Base-by-base conservation (phyloP, 2,888 invertebrate genomes). In the Orthosia gracilis region DNA sequence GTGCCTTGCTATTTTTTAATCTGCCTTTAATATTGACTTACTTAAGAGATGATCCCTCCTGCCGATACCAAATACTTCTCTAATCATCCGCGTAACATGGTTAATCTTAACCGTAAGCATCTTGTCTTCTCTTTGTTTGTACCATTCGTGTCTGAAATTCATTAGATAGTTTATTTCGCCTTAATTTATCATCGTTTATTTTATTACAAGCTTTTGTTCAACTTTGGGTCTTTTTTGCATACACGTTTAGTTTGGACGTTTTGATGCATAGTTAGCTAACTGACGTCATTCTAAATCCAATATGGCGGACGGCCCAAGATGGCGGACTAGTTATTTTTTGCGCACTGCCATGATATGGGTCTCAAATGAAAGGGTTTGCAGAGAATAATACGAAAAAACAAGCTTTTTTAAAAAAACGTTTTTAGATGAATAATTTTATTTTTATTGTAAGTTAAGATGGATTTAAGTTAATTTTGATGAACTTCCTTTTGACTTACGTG, bases 31-130 rank as follows among this genome's bases (percentile, higher is more conserved):
- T 7, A n/a, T 21, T 9, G 5, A 66, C 94, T 92, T 92, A 98
- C 98, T 97, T 90, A 97, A 97, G 7, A 98, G 95, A 72, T 97
- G 97, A 88, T 98, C 98, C 31, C 95, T 95, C 49, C 98, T 96
- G 0, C 98, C 98, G 68, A 97, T 95, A 0, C 89, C 89, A 86
- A 98, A 98, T 57, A 91, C 94, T 91, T 98, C 98, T 0, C 94
- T 95, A 0, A 97, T 91, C 80, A 95, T 94, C 71, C 97, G 93
- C 0, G 94, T 96, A 4, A 93, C 89, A 31, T 97, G 95, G 81
- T 97, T 96, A 65, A 96, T 96, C 59, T 94, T 97, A 0, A 97
- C 93, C 95, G 9, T 93, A 21, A 47, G 83, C 91, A 98, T 95
- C 78, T 96, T 96, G 88, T 98, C 98, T 0, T 94, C 93, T 73